These are phyloP conservation scores for Helicolenus hilgendorfi DNA, from an alignment of 2,797 vertebrate species.

Conservation along the genomic window DNA sequence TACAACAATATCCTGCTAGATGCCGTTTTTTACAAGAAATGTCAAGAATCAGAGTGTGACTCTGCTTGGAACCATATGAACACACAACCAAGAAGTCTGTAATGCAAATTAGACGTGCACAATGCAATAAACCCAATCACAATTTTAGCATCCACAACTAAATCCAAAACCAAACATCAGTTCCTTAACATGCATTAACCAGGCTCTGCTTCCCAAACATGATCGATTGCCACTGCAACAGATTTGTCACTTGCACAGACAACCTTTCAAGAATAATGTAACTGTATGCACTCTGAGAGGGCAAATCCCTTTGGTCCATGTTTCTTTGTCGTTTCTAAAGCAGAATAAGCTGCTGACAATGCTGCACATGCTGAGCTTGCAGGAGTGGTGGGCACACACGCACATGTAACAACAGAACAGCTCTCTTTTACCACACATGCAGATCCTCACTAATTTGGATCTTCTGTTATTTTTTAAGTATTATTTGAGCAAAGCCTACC, in stretches of 20 bases:
- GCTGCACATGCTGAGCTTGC: conserved; percentile 28
- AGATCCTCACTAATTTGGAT: background rate
- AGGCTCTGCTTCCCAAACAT: background rate
- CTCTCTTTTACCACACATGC: background rate
- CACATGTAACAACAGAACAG: background rate
- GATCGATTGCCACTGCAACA: background rate
- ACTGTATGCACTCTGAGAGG: background rate
- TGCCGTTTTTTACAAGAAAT: background rate
- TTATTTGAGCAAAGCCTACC: background rate
- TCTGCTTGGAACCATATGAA: background rate
- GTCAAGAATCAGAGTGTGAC: background rate
- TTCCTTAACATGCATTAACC: background rate
- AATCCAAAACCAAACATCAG: background rate
- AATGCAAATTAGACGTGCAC: background rate
- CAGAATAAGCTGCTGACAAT: conserved; percentile 19
- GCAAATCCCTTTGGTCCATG: conserved; percentile 30
- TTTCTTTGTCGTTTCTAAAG: conserved; percentile 31
- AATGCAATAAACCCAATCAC: background rate
- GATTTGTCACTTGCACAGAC: background rate
- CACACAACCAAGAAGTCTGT: background rate
- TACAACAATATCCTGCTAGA: background rate
- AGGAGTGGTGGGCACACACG: background rate
- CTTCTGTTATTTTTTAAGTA: background rate
- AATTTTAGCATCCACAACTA: background rate
- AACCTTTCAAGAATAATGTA: background rate